A percentile compares a stretch with the other conserved stretches of the same genome.
phyloP scores from a whole-genome alignment of 2,797 vertebrate genomes.

The Eremophila alpestris region DNA sequence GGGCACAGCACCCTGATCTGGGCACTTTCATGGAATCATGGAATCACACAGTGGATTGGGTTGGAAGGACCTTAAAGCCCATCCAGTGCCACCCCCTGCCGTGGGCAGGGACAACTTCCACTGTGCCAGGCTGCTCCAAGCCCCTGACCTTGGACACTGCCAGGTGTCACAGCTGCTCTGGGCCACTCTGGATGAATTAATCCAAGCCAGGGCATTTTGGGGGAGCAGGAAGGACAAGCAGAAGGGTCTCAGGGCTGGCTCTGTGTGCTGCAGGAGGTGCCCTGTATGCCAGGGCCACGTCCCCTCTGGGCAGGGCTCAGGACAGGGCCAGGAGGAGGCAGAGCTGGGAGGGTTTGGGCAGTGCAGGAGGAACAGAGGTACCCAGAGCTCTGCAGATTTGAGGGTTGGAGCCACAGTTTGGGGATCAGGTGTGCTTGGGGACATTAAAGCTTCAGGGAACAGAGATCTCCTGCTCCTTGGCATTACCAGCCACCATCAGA shows the following conservation, averaged over 20 bases:
- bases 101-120: neutral
- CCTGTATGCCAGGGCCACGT: rapidly evolving
- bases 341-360: neutral
- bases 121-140: neutral
- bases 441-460: rapidly evolving
- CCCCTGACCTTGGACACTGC: neutral
- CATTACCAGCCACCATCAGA: neutral
- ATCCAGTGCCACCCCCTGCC: neutral
- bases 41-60: neutral
- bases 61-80: neutral
- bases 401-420: rapidly evolving
- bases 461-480: neutral
- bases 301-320: rapidly evolving
- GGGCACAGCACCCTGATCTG: rapidly evolving
- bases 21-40: neutral
- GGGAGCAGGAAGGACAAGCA: neutral
- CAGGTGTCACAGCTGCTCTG: neutral
- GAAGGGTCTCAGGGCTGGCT: neutral
- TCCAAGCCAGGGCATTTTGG: neutral
- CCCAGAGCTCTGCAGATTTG: rapidly evolving
- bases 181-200: neutral
- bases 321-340: neutral
- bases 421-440: neutral
- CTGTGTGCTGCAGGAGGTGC: neutral
- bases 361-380: rapidly evolving